phyloP scores from a whole-genome alignment of 2,113 vertebrate species.

The Aptenodytes forsteri region DNA sequence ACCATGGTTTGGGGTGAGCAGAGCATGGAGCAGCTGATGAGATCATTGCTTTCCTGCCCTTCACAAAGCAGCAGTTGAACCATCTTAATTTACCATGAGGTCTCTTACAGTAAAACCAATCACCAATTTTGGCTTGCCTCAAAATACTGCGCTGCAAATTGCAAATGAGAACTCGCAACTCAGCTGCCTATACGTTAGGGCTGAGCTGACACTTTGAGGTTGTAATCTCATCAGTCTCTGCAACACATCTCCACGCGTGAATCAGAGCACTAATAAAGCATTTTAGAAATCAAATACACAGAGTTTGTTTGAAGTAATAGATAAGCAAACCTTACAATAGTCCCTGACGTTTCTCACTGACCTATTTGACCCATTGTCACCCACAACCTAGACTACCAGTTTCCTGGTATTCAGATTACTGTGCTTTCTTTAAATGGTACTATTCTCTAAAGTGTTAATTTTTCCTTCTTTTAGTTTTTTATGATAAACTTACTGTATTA shows the following conservation, averaged over 20 bases:
- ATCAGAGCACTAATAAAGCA: neutral
- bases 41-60: neutral
- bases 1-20: neutral
- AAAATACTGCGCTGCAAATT: neutral
- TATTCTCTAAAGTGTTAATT: neutral
- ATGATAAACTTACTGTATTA: neutral
- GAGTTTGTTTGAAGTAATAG: neutral
- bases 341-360: neutral
- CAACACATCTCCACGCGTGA: neutral
- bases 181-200: neutral
- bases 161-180: neutral
- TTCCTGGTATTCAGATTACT: neutral
- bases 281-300: neutral
- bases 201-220: neutral
- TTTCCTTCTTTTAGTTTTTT: neutral
- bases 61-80: neutral
- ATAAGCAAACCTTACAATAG: neutral
- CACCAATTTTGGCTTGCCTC: neutral
- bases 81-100: neutral
- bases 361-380: neutral
- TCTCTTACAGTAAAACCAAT: neutral
- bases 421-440: neutral
- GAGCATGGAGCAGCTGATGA: neutral
- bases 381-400: neutral
- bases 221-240: neutral